Evolutionary conservation across 92 coral and sea anemone genomes (phyloP), one percentile per base, ranked within the genome.

Genomic region (Porites lobata): DNA sequence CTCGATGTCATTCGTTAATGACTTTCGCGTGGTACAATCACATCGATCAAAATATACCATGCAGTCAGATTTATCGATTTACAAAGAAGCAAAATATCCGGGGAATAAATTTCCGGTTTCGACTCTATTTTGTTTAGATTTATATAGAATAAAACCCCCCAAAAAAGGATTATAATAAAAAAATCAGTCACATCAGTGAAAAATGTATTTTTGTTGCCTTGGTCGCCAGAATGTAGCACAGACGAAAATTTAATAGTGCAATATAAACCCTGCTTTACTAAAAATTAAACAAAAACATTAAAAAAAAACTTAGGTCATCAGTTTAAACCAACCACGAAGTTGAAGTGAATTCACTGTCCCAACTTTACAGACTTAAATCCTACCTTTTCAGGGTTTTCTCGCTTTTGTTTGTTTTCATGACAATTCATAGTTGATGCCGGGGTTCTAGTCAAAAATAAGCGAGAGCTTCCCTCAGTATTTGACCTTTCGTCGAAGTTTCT

Each of bases 321-420:
- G 47, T 38, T 38, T 4, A 38, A 38, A 38, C 5, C 47, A 38
- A 38, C 47, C 47, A 38, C 7, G 47, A 38, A 38, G 7, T 38
- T 38, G 7, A 38, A 56, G 15, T 56, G 15, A 10, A 10, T 56
- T 56, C 15, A 11, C 61, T 56, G 4, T 10, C 10, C 59, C 15
- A 11, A 56, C 11, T 10, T 10, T 68, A 22, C 24, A 47, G 54
- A 52, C 54, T 52, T 56, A 21, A 8, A n/a, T 22, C 77, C 68
- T 82, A 82, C 86, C 86, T 82, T 71, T n/a, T 58, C 86, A 63
- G 72, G 76, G 78, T 43, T 56, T 51, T 70, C 86, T 19, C 43
- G 65, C 22, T 82, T 70, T 57, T 77, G 26, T 81, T 71, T 58
- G 86, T 54, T 69, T 71, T 56, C 78, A 71, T 56, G 43, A 56